Conservation (phyloP, 1,140 invertebrate species). For the Spodoptera litura region DNA sequence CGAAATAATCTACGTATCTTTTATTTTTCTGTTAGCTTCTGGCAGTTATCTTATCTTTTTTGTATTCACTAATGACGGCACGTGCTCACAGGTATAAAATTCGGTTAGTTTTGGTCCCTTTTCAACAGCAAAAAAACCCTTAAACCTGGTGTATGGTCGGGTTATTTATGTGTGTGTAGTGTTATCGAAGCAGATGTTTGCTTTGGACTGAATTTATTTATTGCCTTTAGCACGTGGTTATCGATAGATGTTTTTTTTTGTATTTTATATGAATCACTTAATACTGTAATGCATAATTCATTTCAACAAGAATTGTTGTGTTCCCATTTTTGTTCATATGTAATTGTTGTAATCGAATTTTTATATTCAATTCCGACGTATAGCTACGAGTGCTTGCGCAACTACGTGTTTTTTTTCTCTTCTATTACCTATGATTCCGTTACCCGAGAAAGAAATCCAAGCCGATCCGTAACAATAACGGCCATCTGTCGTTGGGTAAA, state of each 20-base stretch:
- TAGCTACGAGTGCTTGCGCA: background rate
- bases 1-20: slow-evolving; percentile 26
- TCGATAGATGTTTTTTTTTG: slow-evolving; percentile 43
- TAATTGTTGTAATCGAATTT: no score
- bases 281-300: background rate
- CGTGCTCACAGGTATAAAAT: slow-evolving; percentile 48
- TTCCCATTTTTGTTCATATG: no score
- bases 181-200: slow-evolving; percentile 59
- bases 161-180: slow-evolving; percentile 38
- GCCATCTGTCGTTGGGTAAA: slow-evolving; percentile 55
- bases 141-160: slow-evolving; percentile 7
- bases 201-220: slow-evolving; percentile 53
- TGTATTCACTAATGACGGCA: slow-evolving; percentile 43
- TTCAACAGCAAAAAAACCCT: slow-evolving; percentile 30
- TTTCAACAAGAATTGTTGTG: background rate
- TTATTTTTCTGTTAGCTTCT: slow-evolving; percentile 33
- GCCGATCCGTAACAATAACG: slow-evolving; percentile 49
- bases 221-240: slow-evolving; percentile 46
- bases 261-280: slow-evolving; percentile 5
- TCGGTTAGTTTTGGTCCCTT: slow-evolving; percentile 44
- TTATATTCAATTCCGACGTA: background rate
- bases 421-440: slow-evolving; percentile 47
- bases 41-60: slow-evolving; percentile 41
- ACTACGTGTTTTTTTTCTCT: slow-evolving; percentile 14
- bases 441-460: slow-evolving; percentile 45